Evolutionary conservation across 2,888 invertebrate genomes (phyloP), one percentile per base, ranked within the genome.

Genomic region (Drosophila prolongata): DNA sequence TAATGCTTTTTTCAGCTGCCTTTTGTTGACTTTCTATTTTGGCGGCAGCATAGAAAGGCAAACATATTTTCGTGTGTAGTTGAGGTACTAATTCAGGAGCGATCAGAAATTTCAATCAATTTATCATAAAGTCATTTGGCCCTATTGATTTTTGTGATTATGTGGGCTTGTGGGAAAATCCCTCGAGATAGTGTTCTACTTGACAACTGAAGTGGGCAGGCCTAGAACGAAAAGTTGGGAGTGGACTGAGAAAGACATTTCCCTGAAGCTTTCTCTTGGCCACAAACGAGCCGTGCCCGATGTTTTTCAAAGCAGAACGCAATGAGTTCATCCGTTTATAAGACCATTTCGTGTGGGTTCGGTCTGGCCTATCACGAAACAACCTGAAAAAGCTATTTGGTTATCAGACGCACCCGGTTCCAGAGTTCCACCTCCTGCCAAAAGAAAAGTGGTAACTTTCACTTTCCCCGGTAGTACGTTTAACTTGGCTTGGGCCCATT

Each of bases 261-360:
- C 50, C 58, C 67, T 37, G 19, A 50, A 55, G 75, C 75, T 73
- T 73, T 74, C 75, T 66, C 75, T 65, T 38, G 53, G 65, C 55
- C 50, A 40, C 52, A 47, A 60, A 43, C 46, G 42, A 47, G 34
- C 30, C 47, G 46, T 57, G n/a, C 43, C 35, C 46, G 50, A 49
- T 62, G 50, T 65, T 34, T 56, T 73, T n/a, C 43, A 44, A 24
- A 43, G 30, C 55, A 64, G 56, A 61, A 47, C 19, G 27, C 53
- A 64, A 76, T 87, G 87, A 87, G 77, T 72, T 82, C 85, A 80
- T 80, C 53, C 43, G 47, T 61, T 65, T 61, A 24, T 35, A 43
- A 47, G 60, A 37, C 72, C 56, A 42, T 46, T 52, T 35, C 46
- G 58, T 70, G 71, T 59, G 37, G 35, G 13, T n/a, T 50, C 52